Evolutionary conservation across 2,113 vertebrate genomes (phyloP), one percentile per base, ranked within the genome.

Genomic region (Bufo gargarizans): DNA sequence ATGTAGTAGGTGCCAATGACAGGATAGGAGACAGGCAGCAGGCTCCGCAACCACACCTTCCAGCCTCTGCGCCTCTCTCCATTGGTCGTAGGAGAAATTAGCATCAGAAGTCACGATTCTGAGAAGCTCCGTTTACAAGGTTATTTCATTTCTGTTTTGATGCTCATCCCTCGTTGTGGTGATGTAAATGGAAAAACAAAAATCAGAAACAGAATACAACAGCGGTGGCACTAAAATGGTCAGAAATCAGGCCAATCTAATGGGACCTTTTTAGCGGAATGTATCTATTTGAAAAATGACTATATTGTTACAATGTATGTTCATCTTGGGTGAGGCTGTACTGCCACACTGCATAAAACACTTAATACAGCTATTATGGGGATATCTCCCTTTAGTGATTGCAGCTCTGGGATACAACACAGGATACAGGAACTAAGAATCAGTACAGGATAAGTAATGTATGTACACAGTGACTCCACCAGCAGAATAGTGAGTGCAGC

Each of bases 1-100:
- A 61, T 55, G n/a, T 53, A 16, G 4, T 58, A 13, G 65, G 79
- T 76, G 86, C 79, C 86, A 88, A 88, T 88, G 79, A 88, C 79
- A 63, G 69, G 67, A 11, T 58, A 3, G 53, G 59, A 67, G 20
- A 65, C 19, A 6, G n/a, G 59, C 13, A 19, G 74, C 14, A 53
- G 14, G 9, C 22, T 81, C 22, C 58, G 59, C 58, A 80, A 49
- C 65, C 79, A 33, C 78, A 20, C 78, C 86, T 17, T 14, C 5
- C 16, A 55, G 43, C 14, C 10, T 22, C 72, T 69, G 78, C 55
- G 10, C 47, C 19, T 11, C 14, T 61, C 14, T 17, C 43, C 56
- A 81, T 81, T 81, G 77, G 78, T 33, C 17, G 14, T 59, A 17
- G 7, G n/a, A 33, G 19, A 55, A 33, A 22, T 78, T 7, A 55